Evolutionary conservation across 2,888 invertebrate species (phyloP).

Genomic region (Salticus scenicus): DNA sequence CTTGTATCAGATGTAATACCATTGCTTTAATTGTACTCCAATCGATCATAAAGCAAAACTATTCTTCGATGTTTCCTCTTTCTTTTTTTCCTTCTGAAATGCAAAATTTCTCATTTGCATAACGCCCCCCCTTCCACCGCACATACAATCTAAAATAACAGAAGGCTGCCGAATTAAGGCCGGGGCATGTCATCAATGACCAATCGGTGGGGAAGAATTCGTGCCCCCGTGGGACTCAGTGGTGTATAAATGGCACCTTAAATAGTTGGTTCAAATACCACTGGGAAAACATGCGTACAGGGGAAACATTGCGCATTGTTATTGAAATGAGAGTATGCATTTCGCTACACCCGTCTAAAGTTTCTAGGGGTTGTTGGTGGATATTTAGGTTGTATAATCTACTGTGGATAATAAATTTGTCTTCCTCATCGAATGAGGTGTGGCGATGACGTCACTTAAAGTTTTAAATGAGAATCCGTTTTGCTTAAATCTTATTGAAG

Average conservation of each 20-base stretch:
- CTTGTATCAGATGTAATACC: too few species aligned
- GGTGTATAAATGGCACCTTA: constrained; percentile 69
- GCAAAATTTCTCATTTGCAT: constrained; percentile 39
- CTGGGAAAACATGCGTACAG: constrained; percentile 25
- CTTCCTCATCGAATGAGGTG: not conserved
- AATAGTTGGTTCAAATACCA: constrained; percentile 45
- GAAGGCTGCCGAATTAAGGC: constrained; percentile 56
- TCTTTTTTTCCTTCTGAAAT: not conserved
- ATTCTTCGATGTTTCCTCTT: not conserved
- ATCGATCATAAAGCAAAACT: not conserved
- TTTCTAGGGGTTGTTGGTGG: not conserved
- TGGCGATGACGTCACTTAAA: constrained; percentile 20
- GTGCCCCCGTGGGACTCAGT: constrained; percentile 40
- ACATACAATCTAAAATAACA: constrained; percentile 29
- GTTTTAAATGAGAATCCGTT: too few species aligned
- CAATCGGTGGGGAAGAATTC: not conserved
- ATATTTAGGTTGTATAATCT: constrained; percentile 10
- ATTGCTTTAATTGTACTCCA: too few species aligned
- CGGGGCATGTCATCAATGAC: constrained; percentile 41
- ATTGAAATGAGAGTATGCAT: constrained; percentile 59
- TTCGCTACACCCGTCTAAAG: constrained; percentile 16
- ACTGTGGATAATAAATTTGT: constrained; percentile 39
- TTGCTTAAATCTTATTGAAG: too few species aligned
- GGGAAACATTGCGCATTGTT: constrained; percentile 40
- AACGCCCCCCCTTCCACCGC: not conserved